Percentiles rank a stretch among this genome's conserved stretches.
These are phyloP conservation scores for Ectemnius continuus DNA, from an alignment of 2,888 invertebrate species.

Conservation along the genomic window DNA sequence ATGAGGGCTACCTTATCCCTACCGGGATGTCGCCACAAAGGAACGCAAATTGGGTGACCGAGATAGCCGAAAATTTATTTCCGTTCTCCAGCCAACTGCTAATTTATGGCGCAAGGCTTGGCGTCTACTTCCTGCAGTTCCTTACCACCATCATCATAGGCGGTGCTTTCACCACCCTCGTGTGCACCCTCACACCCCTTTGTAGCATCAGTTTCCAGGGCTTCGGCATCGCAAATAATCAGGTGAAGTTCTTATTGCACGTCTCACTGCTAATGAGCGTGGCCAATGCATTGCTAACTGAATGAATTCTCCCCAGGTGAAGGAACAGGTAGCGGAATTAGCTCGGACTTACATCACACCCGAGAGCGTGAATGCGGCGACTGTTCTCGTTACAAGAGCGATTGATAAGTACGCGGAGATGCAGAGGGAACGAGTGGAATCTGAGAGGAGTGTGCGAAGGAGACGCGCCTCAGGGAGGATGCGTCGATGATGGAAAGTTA, in stretches of 20 bases:
- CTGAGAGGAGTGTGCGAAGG: too few relatives aligned
- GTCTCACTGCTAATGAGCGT: too few relatives aligned
- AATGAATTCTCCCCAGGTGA: conserved; percentile 40
- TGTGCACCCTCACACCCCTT: conserved; percentile 83
- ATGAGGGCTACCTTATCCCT: conserved; percentile 59
- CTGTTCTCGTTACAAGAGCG: conserved; percentile 82
- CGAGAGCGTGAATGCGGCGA: conserved; percentile 81
- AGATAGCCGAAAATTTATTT: conserved; percentile 48
- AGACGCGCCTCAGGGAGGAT: too few relatives aligned
- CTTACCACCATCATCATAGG: conserved; percentile 78
- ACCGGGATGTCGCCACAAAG: conserved; percentile 19
- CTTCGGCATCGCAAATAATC: conserved; percentile 57
- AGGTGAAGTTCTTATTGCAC: conserved; percentile 33
- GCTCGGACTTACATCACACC: conserved; percentile 81
- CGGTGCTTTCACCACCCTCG: conserved; percentile 80
- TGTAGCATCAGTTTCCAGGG: conserved; percentile 81
- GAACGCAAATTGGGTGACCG: conserved; percentile 39
- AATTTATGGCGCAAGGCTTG: conserved; percentile 53
- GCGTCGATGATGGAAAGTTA: too few relatives aligned
- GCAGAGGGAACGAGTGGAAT: conserved; percentile 28
- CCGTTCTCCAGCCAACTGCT: conserved; percentile 56
- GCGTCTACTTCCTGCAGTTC: conserved; percentile 48
- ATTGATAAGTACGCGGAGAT: conserved; percentile 80
- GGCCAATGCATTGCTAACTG: neutral
- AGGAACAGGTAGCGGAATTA: conserved; percentile 75